Percentiles rank a stretch among this genome's conserved stretches.
phyloP scores from a whole-genome alignment of 2,797 vertebrate genomes.

The Urophycis tenuis region DNA sequence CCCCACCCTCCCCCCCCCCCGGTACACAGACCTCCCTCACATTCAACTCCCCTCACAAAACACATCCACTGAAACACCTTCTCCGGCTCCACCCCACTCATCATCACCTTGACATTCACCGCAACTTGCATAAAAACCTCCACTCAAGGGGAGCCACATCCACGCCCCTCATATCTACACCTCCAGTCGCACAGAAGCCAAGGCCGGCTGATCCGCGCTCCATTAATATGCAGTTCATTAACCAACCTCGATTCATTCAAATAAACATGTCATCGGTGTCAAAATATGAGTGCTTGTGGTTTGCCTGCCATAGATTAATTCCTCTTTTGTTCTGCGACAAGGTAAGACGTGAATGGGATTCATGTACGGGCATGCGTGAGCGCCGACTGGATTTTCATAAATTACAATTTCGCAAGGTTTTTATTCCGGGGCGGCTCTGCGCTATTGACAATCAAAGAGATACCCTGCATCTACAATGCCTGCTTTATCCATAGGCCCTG shows the following conservation, averaged over 20 bases:
- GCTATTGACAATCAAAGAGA: slow-evolving; percentile 16
- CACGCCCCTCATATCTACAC: not conserved
- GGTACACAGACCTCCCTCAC: too few relatives aligned
- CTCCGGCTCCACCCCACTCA: not conserved
- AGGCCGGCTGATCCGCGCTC: not conserved
- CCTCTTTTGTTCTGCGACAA: slow-evolving; percentile 40
- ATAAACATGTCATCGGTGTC: not conserved
- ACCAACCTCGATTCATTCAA: not conserved
- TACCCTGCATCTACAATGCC: slow-evolving; percentile 29
- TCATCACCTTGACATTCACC: too few relatives aligned
- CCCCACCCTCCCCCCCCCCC: too few relatives aligned
- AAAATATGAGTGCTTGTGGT: not conserved
- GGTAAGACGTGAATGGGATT: slow-evolving; percentile 22
- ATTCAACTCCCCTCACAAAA: not conserved
- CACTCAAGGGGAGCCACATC: too few relatives aligned
- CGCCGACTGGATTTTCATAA: slow-evolving; percentile 29
- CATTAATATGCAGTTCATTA: not conserved
- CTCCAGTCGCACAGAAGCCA: not conserved
- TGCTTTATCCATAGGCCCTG: slow-evolving; percentile 14
- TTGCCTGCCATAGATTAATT: not conserved
- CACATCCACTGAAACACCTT: not conserved
- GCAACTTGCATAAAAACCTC: too few relatives aligned
- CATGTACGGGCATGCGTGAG: not conserved
- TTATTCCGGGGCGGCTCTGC: slow-evolving; percentile 4
- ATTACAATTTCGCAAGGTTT: slow-evolving; percentile 12